These are phyloP conservation scores for Zoanthus solanderi DNA, from an alignment of 92 coral and sea anemone species.

Conservation along the genomic window DNA sequence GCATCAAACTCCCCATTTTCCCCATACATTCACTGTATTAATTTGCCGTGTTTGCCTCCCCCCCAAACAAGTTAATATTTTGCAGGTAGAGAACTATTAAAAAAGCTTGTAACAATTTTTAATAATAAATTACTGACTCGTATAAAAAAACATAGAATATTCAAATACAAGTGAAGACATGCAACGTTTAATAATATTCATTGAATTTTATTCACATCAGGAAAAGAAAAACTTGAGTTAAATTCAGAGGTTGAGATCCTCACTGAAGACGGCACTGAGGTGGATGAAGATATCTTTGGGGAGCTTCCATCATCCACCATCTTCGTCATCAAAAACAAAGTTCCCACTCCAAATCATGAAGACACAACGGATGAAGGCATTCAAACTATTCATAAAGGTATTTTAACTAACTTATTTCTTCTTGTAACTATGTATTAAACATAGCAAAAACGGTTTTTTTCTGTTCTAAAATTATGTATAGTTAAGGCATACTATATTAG, in stretches of 20 bases:
- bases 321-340: conserved; percentile 19
- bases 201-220: conserved; percentile 21
- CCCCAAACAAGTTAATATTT: conserved; percentile 21
- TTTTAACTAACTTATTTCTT: conserved; percentile 19
- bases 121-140: conserved; percentile 18
- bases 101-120: conserved; percentile 20
- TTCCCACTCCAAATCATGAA: conserved; percentile 20
- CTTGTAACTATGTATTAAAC: conserved; percentile 21
- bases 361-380: conserved; percentile 22
- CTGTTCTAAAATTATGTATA: conserved; percentile 14
- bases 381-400: conserved; percentile 18
- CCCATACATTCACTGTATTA: conserved; percentile 22
- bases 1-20: conserved; percentile 32
- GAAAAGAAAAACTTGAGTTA: conserved; percentile 17
- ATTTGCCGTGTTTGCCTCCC: conserved; percentile 25
- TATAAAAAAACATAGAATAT: conserved; percentile 18
- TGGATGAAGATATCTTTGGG: conserved; percentile 23
- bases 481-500: conserved; percentile 19
- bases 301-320: conserved; percentile 22
- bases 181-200: conserved; percentile 21
- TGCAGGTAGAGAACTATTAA: conserved; percentile 16
- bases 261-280: conserved; percentile 23
- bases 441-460: conserved; percentile 18
- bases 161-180: conserved; percentile 21
- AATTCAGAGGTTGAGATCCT: conserved; percentile 23